These are phyloP conservation scores for Lepidurus couesii DNA, from an alignment of 1,140 invertebrate genomes.

Conservation along the genomic window DNA sequence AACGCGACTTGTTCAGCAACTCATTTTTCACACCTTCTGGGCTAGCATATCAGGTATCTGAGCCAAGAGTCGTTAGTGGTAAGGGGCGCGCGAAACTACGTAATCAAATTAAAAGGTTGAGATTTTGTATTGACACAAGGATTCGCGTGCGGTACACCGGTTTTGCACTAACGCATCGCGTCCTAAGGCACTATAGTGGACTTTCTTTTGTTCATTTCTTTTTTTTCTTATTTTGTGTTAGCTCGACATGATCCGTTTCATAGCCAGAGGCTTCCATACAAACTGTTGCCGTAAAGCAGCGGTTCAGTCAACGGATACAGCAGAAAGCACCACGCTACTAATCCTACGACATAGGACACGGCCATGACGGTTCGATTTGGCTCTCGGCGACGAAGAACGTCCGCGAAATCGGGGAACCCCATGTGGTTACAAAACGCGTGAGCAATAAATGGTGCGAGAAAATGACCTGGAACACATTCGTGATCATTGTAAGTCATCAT, in stretches of 20 bases:
- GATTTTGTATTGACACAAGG: conserved; percentile 3
- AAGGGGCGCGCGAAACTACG: background rate
- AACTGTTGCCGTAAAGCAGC: conserved; percentile 60
- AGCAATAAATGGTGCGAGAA: conserved; percentile 76
- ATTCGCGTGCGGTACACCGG: background rate
- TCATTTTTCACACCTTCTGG: background rate
- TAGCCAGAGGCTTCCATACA: background rate
- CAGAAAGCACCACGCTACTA: conserved; percentile 68
- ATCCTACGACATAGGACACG: conserved; percentile 65
- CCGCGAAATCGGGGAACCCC: conserved; percentile 83
- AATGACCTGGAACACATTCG: conserved; percentile 61
- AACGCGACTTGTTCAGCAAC: background rate
- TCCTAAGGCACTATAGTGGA: conserved; percentile 10
- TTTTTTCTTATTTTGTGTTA: background rate
- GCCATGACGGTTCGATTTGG: conserved; percentile 57
- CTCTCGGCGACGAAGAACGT: conserved; percentile 62
- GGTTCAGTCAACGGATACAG: conserved; percentile 73
- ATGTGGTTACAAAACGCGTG: conserved; percentile 95
- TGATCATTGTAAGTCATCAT: conserved; percentile 27
- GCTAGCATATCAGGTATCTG: background rate
- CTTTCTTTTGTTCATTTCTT: background rate
- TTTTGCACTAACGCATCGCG: background rate
- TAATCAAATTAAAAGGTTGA: background rate
- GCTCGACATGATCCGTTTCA: background rate
- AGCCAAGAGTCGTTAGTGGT: background rate